A percentile compares a stretch with the other conserved stretches of the same genome.
phyloP scores from a whole-genome alignment of 2,888 invertebrate genomes.

The Melanotus villosus region DNA sequence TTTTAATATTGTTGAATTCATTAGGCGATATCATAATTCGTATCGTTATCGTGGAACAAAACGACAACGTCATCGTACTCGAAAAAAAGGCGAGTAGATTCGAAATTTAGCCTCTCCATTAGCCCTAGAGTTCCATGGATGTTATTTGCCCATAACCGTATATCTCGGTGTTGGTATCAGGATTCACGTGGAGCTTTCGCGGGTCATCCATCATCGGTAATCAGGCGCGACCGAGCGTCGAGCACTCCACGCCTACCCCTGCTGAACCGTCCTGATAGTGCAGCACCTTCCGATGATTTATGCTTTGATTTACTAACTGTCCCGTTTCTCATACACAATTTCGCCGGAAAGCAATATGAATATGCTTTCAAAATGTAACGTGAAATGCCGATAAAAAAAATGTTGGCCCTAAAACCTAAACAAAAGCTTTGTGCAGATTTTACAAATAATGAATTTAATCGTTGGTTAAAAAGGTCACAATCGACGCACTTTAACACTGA shows the following conservation, averaged over 20 bases:
- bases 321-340: constrained; percentile 44
- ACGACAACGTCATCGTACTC: background rate
- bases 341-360: constrained; percentile 36
- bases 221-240: constrained; percentile 57
- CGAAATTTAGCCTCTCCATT: constrained; percentile 10
- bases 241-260: constrained; percentile 55
- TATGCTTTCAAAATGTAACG: constrained; percentile 30
- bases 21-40: too few relatives aligned
- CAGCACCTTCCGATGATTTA: constrained; percentile 50
- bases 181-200: constrained; percentile 53
- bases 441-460: background rate
- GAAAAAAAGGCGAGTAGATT: background rate
- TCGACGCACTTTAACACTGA: too few relatives aligned
- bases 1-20: background rate
- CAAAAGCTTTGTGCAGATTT: background rate
- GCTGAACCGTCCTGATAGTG: constrained; percentile 59
- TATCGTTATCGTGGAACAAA: too few relatives aligned
- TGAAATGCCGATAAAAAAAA: constrained; percentile 19
- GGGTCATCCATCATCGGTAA: constrained; percentile 59
- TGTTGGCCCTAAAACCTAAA: background rate
- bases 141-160: constrained; percentile 42
- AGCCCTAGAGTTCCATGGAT: constrained; percentile 10
- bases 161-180: constrained; percentile 50
- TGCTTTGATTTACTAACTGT: constrained; percentile 48
- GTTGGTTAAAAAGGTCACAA: too few relatives aligned